Evolutionary conservation across 2,797 vertebrate species (phyloP), one percentile per base, ranked within the genome.

Genomic region (Bucorvus abyssinicus): DNA sequence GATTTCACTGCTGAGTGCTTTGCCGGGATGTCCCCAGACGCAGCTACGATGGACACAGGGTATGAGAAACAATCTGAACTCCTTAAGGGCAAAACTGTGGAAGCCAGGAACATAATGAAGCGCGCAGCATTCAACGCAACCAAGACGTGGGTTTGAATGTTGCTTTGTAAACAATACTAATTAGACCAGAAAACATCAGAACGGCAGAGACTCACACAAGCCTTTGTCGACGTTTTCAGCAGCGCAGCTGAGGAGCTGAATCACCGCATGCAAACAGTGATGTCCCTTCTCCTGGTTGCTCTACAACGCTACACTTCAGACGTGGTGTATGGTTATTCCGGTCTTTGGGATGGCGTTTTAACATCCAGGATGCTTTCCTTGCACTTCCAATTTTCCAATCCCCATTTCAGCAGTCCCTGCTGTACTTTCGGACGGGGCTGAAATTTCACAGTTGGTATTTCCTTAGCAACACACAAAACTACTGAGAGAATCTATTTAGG

Each of bases 301-400:
- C 70, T 14, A 7, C 2, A 2, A 7, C 49, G 17, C 36, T 14
- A 10, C 1, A 2, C 19, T 70, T 74, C 21, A 40, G 16, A 49
- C 0, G 0, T 6, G 3, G 24, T 10, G 3, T 9, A 14, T 0
- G 9, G 45, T 57, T 80, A n/a, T 34, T 56, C 47, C 44, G 24
- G 20, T 49, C 65, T 55, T 34, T 63, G 27, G 67, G 53, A 50
- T 26, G 47, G 34, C 55, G 50, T 52, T 44, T 82, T 6, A 50
- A 64, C 49, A 83, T 38, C 53, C 50, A 57, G 42, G 30, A 74
- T 22, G 38, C 24, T 6, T 57, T 64, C 59, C 82, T 5, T 22
- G 32, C 44, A 30, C 44, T 84, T 60, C 60, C 56, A 3, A 45
- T 56, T n/a, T 57, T 44, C 45, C 10, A 47, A 42, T 23, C 65